phyloP scores from a whole-genome alignment of 2,888 invertebrate species.

The Hirtodrosophila duncani region DNA sequence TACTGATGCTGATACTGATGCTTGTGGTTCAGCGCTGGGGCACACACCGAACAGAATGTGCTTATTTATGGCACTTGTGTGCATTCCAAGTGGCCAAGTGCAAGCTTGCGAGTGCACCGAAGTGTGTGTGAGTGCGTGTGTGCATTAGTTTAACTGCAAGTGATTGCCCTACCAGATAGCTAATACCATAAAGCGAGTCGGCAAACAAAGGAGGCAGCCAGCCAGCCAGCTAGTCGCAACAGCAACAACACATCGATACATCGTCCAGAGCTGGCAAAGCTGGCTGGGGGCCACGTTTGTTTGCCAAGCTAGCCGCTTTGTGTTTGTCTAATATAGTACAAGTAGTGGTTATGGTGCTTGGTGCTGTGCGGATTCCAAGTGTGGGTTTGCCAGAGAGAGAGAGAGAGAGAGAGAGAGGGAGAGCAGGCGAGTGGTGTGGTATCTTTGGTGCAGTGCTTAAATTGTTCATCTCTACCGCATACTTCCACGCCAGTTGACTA shows the following conservation, averaged over 20 bases:
- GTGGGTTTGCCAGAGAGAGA: neutral
- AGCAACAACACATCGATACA: neutral
- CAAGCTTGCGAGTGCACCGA: slow-evolving; percentile 11
- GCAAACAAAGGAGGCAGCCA: slow-evolving; percentile 25
- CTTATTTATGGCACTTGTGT: slow-evolving; percentile 62
- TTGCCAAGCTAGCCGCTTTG: slow-evolving; percentile 7
- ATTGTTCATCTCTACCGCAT: slow-evolving; percentile 30
- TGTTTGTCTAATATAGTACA: slow-evolving; percentile 32
- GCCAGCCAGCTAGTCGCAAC: slow-evolving; percentile 19
- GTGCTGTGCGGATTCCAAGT: no score
- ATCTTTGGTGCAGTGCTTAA: slow-evolving; percentile 21
- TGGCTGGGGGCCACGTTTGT: slow-evolving; percentile 6
- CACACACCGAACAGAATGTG: slow-evolving; percentile 43
- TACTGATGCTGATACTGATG: neutral
- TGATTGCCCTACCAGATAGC: slow-evolving; percentile 53
- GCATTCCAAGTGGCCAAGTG: slow-evolving; percentile 30
- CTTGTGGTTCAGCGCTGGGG: slow-evolving; percentile 23
- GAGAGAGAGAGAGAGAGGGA: neutral
- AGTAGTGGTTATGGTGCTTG: slow-evolving; percentile 4
- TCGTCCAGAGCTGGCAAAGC: neutral
- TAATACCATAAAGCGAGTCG: slow-evolving; percentile 26
- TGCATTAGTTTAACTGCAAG: slow-evolving; percentile 51
- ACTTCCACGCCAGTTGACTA: slow-evolving; percentile 31
- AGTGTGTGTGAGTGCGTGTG: slow-evolving; percentile 13
- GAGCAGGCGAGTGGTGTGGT: no score